phyloP scores from a whole-genome alignment of 2,797 vertebrate species.

The Psittacula echo region DNA sequence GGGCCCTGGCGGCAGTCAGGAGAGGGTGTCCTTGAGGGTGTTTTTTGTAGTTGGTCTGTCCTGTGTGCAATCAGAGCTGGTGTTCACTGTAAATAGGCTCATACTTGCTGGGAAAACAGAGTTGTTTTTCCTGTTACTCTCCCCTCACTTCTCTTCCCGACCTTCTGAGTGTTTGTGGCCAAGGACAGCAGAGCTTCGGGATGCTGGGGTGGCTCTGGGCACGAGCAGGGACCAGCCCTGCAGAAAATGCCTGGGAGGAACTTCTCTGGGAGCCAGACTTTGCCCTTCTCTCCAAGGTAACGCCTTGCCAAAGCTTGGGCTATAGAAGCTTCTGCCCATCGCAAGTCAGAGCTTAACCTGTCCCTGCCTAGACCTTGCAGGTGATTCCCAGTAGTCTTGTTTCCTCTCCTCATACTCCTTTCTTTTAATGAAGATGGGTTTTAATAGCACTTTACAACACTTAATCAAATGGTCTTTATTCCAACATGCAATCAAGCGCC shows the following conservation, averaged over 20 bases:
- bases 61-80: neutral
- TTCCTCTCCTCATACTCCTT: neutral
- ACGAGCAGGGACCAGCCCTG: neutral
- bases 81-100: neutral
- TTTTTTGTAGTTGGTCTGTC: neutral
- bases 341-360: too few relatives aligned
- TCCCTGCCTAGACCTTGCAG: neutral
- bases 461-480: neutral
- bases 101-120: neutral
- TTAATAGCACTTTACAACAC: neutral
- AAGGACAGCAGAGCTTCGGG: neutral
- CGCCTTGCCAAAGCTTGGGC: neutral
- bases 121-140: conserved; percentile 17
- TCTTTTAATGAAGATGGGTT: neutral
- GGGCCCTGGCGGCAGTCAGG: neutral
- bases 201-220: neutral
- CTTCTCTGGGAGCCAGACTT: neutral
- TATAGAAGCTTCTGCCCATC: too few relatives aligned
- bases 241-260: neutral
- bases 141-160: neutral
- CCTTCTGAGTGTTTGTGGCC: neutral
- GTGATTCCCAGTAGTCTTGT: neutral
- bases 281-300: neutral
- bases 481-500: too few relatives aligned
- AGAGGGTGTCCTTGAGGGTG: neutral